phyloP scores from a whole-genome alignment of 2,113 vertebrate species.

The Ondatra zibethicus region DNA sequence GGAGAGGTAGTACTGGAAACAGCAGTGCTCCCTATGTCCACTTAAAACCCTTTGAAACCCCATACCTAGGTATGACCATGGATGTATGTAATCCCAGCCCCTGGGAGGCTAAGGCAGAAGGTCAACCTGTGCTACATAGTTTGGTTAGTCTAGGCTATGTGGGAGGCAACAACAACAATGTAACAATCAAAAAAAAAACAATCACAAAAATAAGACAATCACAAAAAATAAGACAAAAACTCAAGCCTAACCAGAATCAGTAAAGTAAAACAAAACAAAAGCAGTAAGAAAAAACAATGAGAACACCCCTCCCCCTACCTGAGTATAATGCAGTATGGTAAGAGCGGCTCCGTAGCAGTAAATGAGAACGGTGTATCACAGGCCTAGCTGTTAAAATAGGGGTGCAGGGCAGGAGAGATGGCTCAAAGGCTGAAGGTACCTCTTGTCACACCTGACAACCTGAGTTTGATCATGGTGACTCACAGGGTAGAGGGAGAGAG shows the following conservation, averaged over 20 bases:
- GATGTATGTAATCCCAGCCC: not conserved
- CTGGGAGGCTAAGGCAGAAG: not conserved
- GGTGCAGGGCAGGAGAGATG: not conserved
- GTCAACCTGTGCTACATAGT: not conserved
- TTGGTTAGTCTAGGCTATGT: not conserved
- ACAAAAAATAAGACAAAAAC: not conserved
- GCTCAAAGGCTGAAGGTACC: not conserved
- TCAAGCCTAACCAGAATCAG: not conserved
- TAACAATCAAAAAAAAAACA: not conserved
- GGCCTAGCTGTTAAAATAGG: not conserved
- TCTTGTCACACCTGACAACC: not conserved
- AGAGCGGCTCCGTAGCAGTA: too few species aligned
- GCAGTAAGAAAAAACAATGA: not conserved
- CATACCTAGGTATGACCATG: not conserved
- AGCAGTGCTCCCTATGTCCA: not conserved
- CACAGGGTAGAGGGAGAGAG: too few species aligned
- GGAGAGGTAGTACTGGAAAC: slow-evolving; percentile 27
- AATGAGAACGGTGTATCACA: too few species aligned
- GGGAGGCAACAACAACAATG: not conserved
- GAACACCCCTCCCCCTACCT: too few species aligned
- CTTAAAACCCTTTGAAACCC: not conserved
- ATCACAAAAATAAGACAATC: not conserved
- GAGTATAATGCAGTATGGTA: too few species aligned
- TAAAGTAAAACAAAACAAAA: not conserved
- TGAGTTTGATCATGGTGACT: too few species aligned